These are phyloP conservation scores for Alethe diademata DNA, from an alignment of 2,113 vertebrate genomes.

Conservation along the genomic window DNA sequence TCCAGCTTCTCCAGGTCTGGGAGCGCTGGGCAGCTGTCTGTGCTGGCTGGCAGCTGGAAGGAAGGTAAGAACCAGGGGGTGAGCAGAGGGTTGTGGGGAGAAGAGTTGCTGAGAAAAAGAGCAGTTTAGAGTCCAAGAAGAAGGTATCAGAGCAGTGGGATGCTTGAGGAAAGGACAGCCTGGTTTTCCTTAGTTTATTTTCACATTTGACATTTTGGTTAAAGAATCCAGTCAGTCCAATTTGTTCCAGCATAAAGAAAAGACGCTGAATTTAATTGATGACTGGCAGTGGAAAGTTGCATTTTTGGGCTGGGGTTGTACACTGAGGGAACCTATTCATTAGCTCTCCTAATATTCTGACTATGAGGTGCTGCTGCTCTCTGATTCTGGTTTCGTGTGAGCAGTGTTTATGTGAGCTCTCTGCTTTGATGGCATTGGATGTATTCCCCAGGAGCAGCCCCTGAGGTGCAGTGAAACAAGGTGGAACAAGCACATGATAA, in stretches of 20 bases:
- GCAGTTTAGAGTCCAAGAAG: neutral
- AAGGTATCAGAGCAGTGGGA: neutral
- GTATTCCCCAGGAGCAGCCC: neutral
- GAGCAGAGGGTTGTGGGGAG: neutral
- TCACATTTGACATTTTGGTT: constrained; percentile 34
- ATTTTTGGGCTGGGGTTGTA: neutral
- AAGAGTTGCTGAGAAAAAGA: neutral
- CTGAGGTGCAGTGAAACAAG: neutral
- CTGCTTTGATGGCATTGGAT: constrained; percentile 6
- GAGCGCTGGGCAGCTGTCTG: neutral
- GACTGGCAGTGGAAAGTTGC: neutral
- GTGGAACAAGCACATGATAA: neutral
- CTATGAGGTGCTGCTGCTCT: neutral
- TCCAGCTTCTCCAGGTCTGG: neutral
- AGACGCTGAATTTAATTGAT: neutral
- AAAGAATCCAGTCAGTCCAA: neutral
- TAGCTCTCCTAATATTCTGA: neutral
- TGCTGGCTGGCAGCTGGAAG: neutral
- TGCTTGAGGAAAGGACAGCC: neutral
- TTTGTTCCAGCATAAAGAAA: neutral
- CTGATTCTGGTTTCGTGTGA: neutral
- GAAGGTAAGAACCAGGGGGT: neutral
- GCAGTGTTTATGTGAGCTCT: neutral
- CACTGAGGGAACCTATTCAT: constrained; percentile 7
- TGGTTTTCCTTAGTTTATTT: constrained; percentile 13